Evolutionary conservation across 2,888 invertebrate genomes (phyloP), one percentile per base, ranked within the genome.

Genomic region (Hemistola chrysoprasaria): DNA sequence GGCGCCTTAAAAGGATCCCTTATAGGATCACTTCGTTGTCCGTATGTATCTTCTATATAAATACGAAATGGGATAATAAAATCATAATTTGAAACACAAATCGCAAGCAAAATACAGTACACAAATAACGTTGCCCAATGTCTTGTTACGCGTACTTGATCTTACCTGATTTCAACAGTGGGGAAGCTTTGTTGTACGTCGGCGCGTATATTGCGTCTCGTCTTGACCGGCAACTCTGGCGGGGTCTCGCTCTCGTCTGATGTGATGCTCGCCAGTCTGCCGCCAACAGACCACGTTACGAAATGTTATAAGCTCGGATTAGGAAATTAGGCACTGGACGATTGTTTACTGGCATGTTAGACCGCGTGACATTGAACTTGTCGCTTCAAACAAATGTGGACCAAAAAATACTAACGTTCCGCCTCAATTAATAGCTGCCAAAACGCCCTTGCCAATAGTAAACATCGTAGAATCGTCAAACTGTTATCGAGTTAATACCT

Each of bases 221-320:
- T 90, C 81, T 92, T 92, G 36, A 85, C 90, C 28, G 92, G 92
- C 70, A 92, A 74, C 61, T 91, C 92, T n/a, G 92, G 92, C 59
- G 92, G 92, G 46, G 85, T 78, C 68, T 85, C 86, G 56, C 71
- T 71, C 59, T 82, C 86, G 67, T 85, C 83, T 56, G 86, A 83
- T 40, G 86, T 81, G 58, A 86, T 81, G 63, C 84, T 83, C 50
- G 85, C 81, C 67, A 87, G 62, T 55, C 81, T 81, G 49, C 59
- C 45, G 51, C 29, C 38, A 50, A 50, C 41, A 44, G 41, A 48
- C 40, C 39, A 39, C 22, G 47, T 53, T 53, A 53, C 53, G 32
- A 50, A 53, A 31, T 42, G 36, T 42, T 36, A 42, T 30, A 41
- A 36, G 36, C 36, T 9, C 22, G 28, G 41, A 34, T 43, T 43